These are phyloP conservation scores for Heterodera carotae DNA, from an alignment of 1,140 invertebrate species.

Conservation along the genomic window DNA sequence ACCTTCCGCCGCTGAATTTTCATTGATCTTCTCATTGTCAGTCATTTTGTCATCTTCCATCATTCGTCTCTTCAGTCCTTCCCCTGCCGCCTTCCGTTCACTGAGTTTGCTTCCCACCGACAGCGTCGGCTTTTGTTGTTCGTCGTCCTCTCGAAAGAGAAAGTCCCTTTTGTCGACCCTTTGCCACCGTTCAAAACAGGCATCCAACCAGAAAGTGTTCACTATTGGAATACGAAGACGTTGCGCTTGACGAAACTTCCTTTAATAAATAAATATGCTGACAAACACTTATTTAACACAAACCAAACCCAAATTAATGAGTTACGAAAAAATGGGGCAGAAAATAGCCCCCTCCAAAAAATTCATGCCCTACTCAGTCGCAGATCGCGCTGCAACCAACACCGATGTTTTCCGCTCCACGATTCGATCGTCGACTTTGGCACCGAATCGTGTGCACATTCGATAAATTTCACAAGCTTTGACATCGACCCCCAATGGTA, in stretches of 20 bases:
- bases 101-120: neutral
- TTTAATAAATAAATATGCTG: neutral
- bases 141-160: slow-evolving; percentile 36
- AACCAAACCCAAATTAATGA: no score
- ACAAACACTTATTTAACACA: no score
- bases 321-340: neutral
- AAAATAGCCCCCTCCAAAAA: no score
- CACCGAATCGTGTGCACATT: slow-evolving; percentile 30
- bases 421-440: slow-evolving; percentile 30
- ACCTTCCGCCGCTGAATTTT: slow-evolving; percentile 17
- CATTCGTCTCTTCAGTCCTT: neutral
- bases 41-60: neutral
- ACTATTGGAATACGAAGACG: slow-evolving; percentile 34
- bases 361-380: slow-evolving; percentile 35
- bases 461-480: slow-evolving; percentile 26
- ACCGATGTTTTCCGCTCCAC: slow-evolving; percentile 33
- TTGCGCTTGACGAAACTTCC: slow-evolving; percentile 33
- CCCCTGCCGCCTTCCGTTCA: neutral
- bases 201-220: slow-evolving; percentile 33
- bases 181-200: slow-evolving; percentile 42
- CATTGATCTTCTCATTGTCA: slow-evolving; percentile 3
- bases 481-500: slow-evolving; percentile 34
- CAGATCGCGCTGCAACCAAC: slow-evolving; percentile 35
- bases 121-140: neutral
- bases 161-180: slow-evolving; percentile 39